Evolutionary conservation across 2,888 invertebrate species (phyloP).

Genomic region (Drosophila falleni): DNA sequence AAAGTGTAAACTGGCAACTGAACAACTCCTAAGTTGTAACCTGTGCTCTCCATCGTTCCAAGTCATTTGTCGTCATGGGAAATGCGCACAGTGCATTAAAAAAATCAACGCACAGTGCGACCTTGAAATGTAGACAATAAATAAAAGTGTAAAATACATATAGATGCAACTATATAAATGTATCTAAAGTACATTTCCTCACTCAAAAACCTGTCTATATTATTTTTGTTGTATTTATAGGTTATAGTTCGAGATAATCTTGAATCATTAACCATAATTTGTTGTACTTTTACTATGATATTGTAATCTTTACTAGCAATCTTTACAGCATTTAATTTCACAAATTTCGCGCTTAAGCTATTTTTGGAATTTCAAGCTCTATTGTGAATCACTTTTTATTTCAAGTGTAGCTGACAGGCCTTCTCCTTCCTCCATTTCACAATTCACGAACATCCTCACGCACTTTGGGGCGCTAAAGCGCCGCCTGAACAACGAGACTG

Average conservation of each 20-base stretch:
- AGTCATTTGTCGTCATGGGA: slow-evolving; percentile 76
- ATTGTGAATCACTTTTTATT: slow-evolving; percentile 40
- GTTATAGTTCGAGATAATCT: slow-evolving; percentile 5
- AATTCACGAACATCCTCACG: slow-evolving; percentile 59
- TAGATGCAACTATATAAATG: not conserved
- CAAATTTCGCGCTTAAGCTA: slow-evolving; percentile 4
- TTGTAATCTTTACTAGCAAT: slow-evolving; percentile 24
- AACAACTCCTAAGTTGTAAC: slow-evolving; percentile 39
- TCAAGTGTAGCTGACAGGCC: slow-evolving; percentile 30
- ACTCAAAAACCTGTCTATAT: slow-evolving; percentile 14
- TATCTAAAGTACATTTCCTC: slow-evolving; percentile 8
- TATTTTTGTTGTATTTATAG: slow-evolving; percentile 21
- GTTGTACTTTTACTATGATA: slow-evolving; percentile 3
- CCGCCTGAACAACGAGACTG: slow-evolving; percentile 45
- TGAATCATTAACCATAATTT: slow-evolving; percentile 21
- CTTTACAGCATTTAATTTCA: slow-evolving; percentile 15
- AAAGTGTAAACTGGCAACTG: slow-evolving; percentile 41
- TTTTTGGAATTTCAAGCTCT: slow-evolving; percentile 31
- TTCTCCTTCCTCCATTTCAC: slow-evolving; percentile 35
- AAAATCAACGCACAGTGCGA: slow-evolving; percentile 22
- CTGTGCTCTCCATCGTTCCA: slow-evolving; percentile 68
- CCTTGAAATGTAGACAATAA: slow-evolving; percentile 21
- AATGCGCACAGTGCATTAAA: slow-evolving; percentile 60
- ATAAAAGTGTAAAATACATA: not conserved
- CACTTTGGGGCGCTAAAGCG: slow-evolving; percentile 68